Evolutionary conservation across 53 echinoderm and acorn worm species (phyloP).

Genomic region (Apostichopus leukothele): DNA sequence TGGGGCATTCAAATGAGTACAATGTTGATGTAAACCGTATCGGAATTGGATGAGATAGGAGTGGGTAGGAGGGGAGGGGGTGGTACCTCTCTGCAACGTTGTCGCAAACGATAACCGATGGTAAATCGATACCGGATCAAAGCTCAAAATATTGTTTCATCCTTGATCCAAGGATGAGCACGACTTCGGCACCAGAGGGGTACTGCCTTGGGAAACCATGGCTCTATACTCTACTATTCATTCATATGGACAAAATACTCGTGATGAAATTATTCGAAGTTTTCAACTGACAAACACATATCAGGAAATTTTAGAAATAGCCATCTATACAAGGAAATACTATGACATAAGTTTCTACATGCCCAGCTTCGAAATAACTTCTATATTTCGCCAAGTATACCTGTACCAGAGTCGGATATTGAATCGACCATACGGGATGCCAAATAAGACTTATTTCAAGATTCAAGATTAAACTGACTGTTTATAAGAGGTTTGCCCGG

Average conservation of each 20-base stretch:
- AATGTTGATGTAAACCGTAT: constrained; percentile 71
- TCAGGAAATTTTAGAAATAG: constrained; percentile 23
- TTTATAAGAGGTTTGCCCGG: constrained; percentile 19
- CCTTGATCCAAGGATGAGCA: constrained; percentile 53
- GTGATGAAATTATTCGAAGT: not conserved
- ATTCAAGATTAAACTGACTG: constrained; percentile 4
- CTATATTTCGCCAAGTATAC: not conserved
- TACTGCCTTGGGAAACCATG: not conserved
- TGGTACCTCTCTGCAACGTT: constrained; percentile 79
- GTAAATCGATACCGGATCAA: constrained; percentile 60
- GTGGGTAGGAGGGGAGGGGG: constrained; percentile 47
- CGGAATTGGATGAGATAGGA: constrained; percentile 79
- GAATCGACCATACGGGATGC: not conserved
- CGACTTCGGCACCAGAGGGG: not conserved
- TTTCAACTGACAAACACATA: constrained; percentile 22
- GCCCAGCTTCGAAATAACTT: not conserved
- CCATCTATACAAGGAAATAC: not conserved
- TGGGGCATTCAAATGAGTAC: constrained; percentile 62
- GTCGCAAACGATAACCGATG: constrained; percentile 66
- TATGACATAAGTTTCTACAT: constrained; percentile 1
- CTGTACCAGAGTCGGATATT: not conserved
- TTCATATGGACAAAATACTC: not conserved
- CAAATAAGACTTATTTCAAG: constrained; percentile 8
- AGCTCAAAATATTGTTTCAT: constrained; percentile 68
- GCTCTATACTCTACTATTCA: constrained; percentile 17